A percentile compares a stretch with the other conserved stretches of the same genome.
phyloP scores from a whole-genome alignment of 2,888 invertebrate genomes.

The Leptinotarsa juncta region DNA sequence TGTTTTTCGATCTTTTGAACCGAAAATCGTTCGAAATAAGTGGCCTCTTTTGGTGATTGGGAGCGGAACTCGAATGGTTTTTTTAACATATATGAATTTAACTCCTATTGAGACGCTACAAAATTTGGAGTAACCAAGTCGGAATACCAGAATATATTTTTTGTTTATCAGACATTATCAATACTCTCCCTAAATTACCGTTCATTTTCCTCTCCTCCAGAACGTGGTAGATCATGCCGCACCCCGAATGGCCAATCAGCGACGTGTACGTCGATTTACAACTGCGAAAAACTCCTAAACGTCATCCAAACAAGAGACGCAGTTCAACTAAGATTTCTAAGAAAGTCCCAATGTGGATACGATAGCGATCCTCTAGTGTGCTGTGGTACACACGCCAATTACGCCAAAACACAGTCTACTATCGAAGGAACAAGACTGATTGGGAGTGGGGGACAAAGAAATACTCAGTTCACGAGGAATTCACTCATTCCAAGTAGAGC shows the following conservation, averaged over 20 bases:
- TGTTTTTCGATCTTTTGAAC: no score
- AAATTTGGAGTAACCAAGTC: no score
- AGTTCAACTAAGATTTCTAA: slow-evolving; percentile 63
- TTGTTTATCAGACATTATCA: no score
- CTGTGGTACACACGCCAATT: slow-evolving; percentile 62
- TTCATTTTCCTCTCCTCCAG: slow-evolving; percentile 36
- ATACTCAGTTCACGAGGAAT: slow-evolving; percentile 33
- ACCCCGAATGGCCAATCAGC: slow-evolving; percentile 67
- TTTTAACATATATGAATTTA: no score
- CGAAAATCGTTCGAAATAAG: no score
- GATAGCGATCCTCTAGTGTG: slow-evolving; percentile 62
- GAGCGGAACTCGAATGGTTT: no score
- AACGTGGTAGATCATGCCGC: slow-evolving; percentile 62
- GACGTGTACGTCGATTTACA: slow-evolving; percentile 67
- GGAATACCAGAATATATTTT: no score
- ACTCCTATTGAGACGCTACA: no score
- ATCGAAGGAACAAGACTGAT: slow-evolving; percentile 20
- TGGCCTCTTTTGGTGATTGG: no score
- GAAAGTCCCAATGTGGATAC: slow-evolving; percentile 70
- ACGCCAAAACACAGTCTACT: background rate
- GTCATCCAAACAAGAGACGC: slow-evolving; percentile 60
- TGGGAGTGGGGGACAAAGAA: slow-evolving; percentile 12
- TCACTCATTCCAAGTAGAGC: slow-evolving; percentile 50
- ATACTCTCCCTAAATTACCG: no score
- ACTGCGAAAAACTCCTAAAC: slow-evolving; percentile 64